Base-by-base conservation (phyloP, 2,797 vertebrate genomes). In the Eupleurogrammus muticus region DNA sequence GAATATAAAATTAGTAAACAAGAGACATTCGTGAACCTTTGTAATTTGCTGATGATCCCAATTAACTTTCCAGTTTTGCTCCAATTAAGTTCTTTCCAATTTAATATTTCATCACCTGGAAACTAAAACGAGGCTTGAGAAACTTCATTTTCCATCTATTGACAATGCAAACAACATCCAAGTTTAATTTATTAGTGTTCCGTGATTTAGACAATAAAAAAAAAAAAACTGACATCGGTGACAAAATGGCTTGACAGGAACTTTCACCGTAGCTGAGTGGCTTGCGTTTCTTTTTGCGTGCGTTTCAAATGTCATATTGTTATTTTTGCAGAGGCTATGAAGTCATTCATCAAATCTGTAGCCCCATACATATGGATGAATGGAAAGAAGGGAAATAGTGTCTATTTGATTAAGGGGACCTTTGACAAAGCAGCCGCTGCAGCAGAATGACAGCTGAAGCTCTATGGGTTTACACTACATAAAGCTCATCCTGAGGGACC, bases 401-500 rank as follows among this genome's bases (percentile, higher is more conserved):
- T 82, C 73, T 77, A 71, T 84, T 85, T 88, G 77, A 88, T 90
- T 80, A 80, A 85, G 80, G 53, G 77, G 75, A 79, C 66, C 77
- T 87, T 79, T 85, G 83, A 86, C 84, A 77, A 78, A 78, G 80
- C 68, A 80, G 64, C 77, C 44, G 5, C 65, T 54, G 59, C 53
- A 72, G 72, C 67, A 80, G 79, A 87, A 80, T 73, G 79, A 87
- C 79, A 88, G 77, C 61, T 17, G 49, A 63, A 78, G 78, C 82
- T 87, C 82, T 79, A 73, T 54, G 77, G 83, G 81, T 87, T 89
- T 83, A 72, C 70, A 73, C 76, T 78, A 76, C 72, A 78, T 84
- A 75, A 84, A 90, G 71, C 85, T 75, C 73, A 50, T 90, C 87
- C 82, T 82, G 52, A 71, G 85, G 86, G 90, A 84, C 56, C 66